These are phyloP conservation scores for Vespertilio murinus DNA, from an alignment of 2,797 vertebrate genomes.

Conservation along the genomic window DNA sequence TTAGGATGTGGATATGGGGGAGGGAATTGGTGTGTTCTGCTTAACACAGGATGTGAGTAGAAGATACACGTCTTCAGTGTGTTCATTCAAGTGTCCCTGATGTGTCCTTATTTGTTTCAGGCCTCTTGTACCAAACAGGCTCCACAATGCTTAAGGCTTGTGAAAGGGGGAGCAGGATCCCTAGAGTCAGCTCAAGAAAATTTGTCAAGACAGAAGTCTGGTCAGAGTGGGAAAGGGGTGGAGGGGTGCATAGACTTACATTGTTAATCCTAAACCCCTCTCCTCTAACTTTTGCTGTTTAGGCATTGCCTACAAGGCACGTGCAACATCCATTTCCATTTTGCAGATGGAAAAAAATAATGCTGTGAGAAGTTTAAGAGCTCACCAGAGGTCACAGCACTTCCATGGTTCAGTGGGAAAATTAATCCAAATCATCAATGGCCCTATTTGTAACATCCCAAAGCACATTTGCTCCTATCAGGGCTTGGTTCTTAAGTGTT, in stretches of 20 bases:
- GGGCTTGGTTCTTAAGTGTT: conserved; percentile 27
- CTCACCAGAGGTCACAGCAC: not conserved
- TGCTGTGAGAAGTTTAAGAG: not conserved
- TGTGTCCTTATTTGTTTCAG: not conserved
- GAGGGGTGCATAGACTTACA: not conserved
- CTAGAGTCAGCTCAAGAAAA: not conserved
- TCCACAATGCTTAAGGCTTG: not conserved
- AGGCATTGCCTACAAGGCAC: not conserved
- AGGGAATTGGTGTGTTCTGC: not conserved
- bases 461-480: not conserved
- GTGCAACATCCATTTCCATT: not conserved
- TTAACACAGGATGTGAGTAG: not conserved
- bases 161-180: not conserved
- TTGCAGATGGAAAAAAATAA: conserved; percentile 22
- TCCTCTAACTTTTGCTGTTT: not conserved
- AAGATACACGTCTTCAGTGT: not conserved
- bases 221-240: not conserved
- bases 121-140: not conserved
- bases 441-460: not conserved
- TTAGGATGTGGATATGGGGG: not conserved
- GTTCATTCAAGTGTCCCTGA: not conserved
- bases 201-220: not conserved
- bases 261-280: not conserved
- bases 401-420: not conserved
- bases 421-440: not conserved